Conservation (phyloP, 2,113 vertebrate genomes). For the Beaufortia kweichowensis region DNA sequence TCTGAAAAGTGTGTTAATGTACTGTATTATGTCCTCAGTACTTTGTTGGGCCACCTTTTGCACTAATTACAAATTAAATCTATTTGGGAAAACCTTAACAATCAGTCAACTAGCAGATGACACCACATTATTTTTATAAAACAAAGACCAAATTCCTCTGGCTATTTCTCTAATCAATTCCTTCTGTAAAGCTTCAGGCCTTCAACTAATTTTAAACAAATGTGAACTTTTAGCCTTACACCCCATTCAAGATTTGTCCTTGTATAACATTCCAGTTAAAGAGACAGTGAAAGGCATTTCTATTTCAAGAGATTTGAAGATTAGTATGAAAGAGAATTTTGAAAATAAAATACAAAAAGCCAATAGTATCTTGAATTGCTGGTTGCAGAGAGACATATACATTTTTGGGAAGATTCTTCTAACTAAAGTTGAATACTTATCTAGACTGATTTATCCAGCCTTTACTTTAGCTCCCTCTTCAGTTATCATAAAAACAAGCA, state of each 20-base stretch:
- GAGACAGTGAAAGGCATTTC: neutral
- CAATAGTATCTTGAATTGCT: neutral
- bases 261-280: neutral
- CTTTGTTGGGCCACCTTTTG: too few relatives aligned
- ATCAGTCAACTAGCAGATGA: neutral
- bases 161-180: neutral
- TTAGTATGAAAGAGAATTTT: neutral
- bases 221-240: neutral
- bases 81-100: neutral
- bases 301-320: neutral
- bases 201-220: neutral
- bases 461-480: too few relatives aligned
- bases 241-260: neutral
- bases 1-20: too few relatives aligned
- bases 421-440: too few relatives aligned
- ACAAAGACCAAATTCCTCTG: neutral
- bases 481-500: too few relatives aligned
- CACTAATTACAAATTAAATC: neutral
- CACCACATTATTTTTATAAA: neutral
- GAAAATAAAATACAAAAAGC: neutral
- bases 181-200: neutral
- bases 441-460: too few relatives aligned
- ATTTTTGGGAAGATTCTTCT: neutral
- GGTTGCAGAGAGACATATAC: neutral
- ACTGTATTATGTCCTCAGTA: too few relatives aligned